These are phyloP conservation scores for Tethya wilhelma DNA, from an alignment of 37 sponge, comb jelly and placozoan genomes.

Conservation along the genomic window DNA sequence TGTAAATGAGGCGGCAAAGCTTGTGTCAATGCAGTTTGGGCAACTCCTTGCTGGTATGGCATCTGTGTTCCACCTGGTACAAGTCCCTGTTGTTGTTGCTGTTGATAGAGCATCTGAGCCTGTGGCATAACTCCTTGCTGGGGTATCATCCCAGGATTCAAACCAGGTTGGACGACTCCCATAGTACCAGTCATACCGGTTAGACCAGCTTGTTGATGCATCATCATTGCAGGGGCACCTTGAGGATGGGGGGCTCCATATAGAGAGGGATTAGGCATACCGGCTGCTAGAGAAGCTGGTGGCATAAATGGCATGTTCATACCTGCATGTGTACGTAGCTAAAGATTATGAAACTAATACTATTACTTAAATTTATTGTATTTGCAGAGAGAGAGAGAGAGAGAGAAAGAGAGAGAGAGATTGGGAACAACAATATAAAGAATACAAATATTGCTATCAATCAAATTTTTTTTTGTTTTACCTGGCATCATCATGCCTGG, in stretches of 20 bases:
- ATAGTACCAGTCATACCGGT: neutral
- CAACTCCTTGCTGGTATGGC: neutral
- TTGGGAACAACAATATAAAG: no score
- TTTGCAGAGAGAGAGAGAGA: no score
- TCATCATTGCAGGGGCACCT: neutral
- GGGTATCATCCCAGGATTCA: neutral
- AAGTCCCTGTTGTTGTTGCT: neutral
- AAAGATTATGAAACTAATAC: no score
- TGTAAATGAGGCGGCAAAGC: neutral
- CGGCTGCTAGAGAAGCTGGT: no score
- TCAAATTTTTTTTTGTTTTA: neutral
- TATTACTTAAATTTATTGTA: no score
- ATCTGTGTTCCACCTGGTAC: no score
- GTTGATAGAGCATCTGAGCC: neutral
- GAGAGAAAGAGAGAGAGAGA: no score
- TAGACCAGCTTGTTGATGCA: neutral
- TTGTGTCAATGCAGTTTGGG: neutral
- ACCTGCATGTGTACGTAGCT: no score
- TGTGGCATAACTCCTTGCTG: neutral
- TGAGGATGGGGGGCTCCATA: no score
- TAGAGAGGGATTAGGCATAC: no score
- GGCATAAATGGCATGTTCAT: no score
- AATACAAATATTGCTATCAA: no score
- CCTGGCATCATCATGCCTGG: neutral
- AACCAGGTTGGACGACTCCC: neutral